Conservation (phyloP, 2,113 vertebrate genomes). For the Coptodon bakossiorum region DNA sequence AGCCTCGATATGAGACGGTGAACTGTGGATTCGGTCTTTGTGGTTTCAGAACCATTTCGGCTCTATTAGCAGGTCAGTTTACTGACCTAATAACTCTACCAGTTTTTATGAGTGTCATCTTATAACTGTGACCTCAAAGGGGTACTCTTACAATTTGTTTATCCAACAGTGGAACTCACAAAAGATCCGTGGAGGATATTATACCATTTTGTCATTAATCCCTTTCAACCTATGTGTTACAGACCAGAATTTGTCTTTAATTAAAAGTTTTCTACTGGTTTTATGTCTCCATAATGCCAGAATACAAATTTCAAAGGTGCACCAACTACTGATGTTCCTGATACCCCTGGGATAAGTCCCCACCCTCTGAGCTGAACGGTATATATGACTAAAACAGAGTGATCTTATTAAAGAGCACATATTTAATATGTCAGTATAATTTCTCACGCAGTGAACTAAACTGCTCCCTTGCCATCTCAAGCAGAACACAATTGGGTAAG, state of each 20-base stretch:
- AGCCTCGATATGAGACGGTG: not conserved
- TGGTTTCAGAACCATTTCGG: not conserved
- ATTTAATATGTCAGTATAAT: not conserved
- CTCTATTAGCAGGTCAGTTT: not conserved
- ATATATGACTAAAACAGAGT: not conserved
- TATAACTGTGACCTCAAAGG: not conserved
- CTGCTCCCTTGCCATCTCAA: not conserved
- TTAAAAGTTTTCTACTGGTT: not conserved
- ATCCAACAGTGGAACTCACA: not conserved
- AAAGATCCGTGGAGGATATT: not conserved
- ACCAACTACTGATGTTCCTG: not conserved
- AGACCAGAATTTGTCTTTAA: not conserved
- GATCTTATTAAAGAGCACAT: slow-evolving; percentile 1
- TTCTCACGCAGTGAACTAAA: not conserved
- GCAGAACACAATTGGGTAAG: not conserved
- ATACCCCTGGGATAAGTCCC: not conserved
- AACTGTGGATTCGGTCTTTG: not conserved
- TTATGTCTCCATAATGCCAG: not conserved
- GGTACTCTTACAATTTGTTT: not conserved
- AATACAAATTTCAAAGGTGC: not conserved
- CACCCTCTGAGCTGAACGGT: not conserved
- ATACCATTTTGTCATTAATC: not conserved
- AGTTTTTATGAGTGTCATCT: not conserved
- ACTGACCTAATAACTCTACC: not conserved
- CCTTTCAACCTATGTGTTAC: fast-evolving